Evolutionary conservation across 2,888 invertebrate genomes (phyloP), one percentile per base, ranked within the genome.

Genomic region (Eupithecia insigniata): DNA sequence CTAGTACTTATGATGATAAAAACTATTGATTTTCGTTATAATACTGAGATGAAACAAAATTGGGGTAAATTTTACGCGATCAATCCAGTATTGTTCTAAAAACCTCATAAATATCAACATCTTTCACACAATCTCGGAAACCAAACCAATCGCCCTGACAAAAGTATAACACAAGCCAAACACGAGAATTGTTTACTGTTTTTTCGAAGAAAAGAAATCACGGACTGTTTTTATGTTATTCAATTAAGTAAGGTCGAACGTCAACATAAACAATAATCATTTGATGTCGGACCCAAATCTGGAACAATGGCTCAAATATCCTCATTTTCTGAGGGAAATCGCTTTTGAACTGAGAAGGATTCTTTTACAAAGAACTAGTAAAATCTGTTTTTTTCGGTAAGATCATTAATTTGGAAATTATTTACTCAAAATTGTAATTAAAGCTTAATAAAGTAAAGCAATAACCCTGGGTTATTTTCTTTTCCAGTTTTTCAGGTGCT

Each of bases 391-490:
- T 51, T 10, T 51, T 22, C 22, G 22, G 10, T 51, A 22, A 2
- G 22, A 10, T 51, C 10, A 26, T 55, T 14, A 55, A 55, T 14
- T 5, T 1, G 14, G 5, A 55, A 55, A 55, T 22, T 55, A 22
- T 12, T 26, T 26, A 1, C 55, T 26, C 26, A 26, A 26, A 26
- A 55, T 4, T 14, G n/a, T 51, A 2, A 22, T 22, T 22, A n/a
- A 43, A 43, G n/a, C 28, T 58, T 28, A 22, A 16, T 58, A 43
- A 46, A 67, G 30, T 22, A 71, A 72, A 83, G 82, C 73, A 76
- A 81, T 80, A 76, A 72, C 72, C 78, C 82, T 77, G 79, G 82
- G 60, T 28, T 83, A 82, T 85, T 86, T 86, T 83, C 78, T 77
- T 80, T 82, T 74, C 70, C 76, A 76, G 81, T 80, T 83, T 55